phyloP scores from a whole-genome alignment of 2,888 invertebrate genomes.

The Macroteleia sp. region DNA sequence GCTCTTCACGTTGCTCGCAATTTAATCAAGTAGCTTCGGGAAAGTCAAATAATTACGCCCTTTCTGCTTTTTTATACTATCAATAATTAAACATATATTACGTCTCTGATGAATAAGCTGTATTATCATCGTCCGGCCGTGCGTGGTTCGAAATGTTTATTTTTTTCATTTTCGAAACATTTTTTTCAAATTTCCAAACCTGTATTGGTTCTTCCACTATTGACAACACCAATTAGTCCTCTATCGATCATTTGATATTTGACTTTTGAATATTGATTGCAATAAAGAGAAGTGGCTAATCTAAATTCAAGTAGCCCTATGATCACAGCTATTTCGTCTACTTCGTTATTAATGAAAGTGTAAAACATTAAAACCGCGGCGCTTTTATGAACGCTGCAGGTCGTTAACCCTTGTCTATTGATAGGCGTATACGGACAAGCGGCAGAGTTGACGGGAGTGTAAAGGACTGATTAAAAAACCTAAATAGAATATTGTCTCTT shows the following conservation, averaged over 20 bases:
- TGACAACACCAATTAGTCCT: conserved; percentile 18
- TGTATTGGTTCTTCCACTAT: background rate
- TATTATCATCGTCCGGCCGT: conserved; percentile 2
- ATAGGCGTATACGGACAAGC: conserved; percentile 60
- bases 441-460: conserved; percentile 30
- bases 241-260: conserved; percentile 46
- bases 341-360: conserved; percentile 72
- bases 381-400: conserved; percentile 69
- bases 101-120: conserved; percentile 19
- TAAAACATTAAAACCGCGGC: conserved; percentile 72
- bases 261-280: conserved; percentile 51
- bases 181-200: conserved; percentile 8
- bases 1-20: conserved; percentile 65
- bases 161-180: no score
- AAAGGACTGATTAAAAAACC: conserved; percentile 60
- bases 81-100: conserved; percentile 56
- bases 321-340: conserved; percentile 61
- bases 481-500: conserved; percentile 48
- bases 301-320: conserved; percentile 60
- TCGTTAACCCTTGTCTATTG: conserved; percentile 71
- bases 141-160: background rate
- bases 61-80: conserved; percentile 67
- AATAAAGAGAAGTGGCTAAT: conserved; percentile 55
- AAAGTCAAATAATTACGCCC: conserved; percentile 73
- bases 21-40: conserved; percentile 71